Conservation (phyloP, 2,888 invertebrate genomes). For the Acronicta aceris region DNA sequence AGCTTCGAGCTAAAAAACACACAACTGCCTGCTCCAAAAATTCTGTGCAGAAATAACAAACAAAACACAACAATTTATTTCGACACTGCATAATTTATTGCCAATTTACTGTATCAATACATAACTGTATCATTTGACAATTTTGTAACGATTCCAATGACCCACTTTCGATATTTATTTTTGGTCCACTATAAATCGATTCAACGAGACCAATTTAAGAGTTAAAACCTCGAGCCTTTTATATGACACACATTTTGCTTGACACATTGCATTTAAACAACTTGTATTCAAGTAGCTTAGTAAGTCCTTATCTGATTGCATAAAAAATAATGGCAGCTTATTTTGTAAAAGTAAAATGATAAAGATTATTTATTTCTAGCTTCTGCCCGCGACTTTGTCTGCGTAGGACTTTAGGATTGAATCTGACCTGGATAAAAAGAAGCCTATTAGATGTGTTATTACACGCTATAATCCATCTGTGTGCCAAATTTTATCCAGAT, state of each 20-base stretch:
- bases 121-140: conserved; percentile 49
- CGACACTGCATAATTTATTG: conserved; percentile 37
- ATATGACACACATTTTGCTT: conserved; percentile 20
- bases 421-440: no score
- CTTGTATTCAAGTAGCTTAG: conserved; percentile 13
- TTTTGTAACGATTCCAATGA: conserved; percentile 48
- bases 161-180: conserved; percentile 53
- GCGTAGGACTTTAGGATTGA: no score
- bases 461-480: no score
- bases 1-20: not conserved
- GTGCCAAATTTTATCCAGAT: no score
- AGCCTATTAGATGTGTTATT: no score
- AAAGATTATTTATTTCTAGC: no score
- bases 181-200: conserved; percentile 26
- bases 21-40: not conserved
- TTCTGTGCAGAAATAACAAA: conserved; percentile 4
- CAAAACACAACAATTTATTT: conserved; percentile 22
- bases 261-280: conserved; percentile 17
- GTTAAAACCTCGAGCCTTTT: conserved; percentile 31
- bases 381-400: no score
- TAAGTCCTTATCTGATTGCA: conserved; percentile 24
- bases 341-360: no score
- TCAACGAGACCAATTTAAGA: conserved; percentile 32
- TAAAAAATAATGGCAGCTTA: no score
- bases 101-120: conserved; percentile 47